Evolutionary conservation across 2,888 invertebrate species (phyloP).

Genomic region (Melitaea athalia): DNA sequence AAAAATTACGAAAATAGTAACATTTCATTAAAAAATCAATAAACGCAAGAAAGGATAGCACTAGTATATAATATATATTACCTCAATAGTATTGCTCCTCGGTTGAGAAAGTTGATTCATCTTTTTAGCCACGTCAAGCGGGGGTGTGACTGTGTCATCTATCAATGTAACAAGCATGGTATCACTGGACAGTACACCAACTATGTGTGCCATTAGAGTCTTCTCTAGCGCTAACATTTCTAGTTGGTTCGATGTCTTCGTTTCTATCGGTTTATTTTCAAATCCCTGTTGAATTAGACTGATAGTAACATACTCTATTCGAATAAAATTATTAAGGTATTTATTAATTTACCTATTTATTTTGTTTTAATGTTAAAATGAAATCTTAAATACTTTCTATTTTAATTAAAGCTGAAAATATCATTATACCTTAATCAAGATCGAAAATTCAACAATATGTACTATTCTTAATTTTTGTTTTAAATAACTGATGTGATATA

Average conservation of each 20-base stretch:
- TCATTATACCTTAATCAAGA: no score
- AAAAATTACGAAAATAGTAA: no score
- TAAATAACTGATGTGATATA: no score
- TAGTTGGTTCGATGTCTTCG: slow-evolving; percentile 82
- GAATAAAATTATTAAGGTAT: no score
- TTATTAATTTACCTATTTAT: no score
- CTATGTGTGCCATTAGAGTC: slow-evolving; percentile 81
- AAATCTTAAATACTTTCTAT: no score
- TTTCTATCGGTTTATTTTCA: slow-evolving; percentile 79
- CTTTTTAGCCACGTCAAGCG: slow-evolving; percentile 81
- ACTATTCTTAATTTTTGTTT: no score
- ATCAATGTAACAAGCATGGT: slow-evolving; percentile 84
- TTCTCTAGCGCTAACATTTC: slow-evolving; percentile 87
- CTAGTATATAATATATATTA: slow-evolving; percentile 42
- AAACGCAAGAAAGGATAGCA: no score
- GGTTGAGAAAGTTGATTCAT: slow-evolving; percentile 74
- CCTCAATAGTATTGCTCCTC: slow-evolving; percentile 63
- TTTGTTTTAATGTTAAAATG: no score
- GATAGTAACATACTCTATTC: background rate
- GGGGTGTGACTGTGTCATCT: slow-evolving; percentile 78
- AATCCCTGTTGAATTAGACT: slow-evolving; percentile 61
- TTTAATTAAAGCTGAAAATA: no score
- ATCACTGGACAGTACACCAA: slow-evolving; percentile 76
- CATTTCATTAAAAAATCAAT: no score
- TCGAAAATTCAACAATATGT: no score